Evolutionary conservation across 2,888 invertebrate species (phyloP).

Genomic region (Cephus nigrinus): DNA sequence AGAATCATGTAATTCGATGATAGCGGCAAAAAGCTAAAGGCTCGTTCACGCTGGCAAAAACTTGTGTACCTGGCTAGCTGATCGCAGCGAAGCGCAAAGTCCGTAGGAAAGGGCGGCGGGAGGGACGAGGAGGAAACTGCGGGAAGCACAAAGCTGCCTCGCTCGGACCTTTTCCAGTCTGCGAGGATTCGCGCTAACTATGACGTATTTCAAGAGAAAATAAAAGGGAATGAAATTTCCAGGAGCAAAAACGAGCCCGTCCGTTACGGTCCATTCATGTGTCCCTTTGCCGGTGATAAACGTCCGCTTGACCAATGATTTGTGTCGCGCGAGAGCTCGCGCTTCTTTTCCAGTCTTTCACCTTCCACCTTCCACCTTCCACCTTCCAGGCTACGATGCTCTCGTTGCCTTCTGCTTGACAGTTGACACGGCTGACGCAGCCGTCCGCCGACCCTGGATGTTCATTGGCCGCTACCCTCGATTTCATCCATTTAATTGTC

Average conservation of each 20-base stretch:
- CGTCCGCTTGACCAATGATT: slow-evolving; percentile 31
- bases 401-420: too few species aligned
- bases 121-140: slow-evolving; percentile 1
- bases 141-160: slow-evolving; percentile 1
- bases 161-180: background rate
- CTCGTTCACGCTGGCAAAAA: slow-evolving; percentile 8
- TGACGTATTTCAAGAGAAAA: slow-evolving; percentile 7
- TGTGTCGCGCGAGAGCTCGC: slow-evolving; percentile 14
- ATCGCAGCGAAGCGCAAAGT: background rate
- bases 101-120: background rate
- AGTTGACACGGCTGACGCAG: too few species aligned
- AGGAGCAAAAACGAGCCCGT: slow-evolving; percentile 25
- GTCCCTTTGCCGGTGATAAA: slow-evolving; percentile 40
- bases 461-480: too few species aligned
- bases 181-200: slow-evolving; percentile 5
- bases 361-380: too few species aligned
- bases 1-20: slow-evolving; percentile 37
- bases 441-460: too few species aligned
- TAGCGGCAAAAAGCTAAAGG: slow-evolving; percentile 23
- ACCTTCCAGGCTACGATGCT: too few species aligned
- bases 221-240: slow-evolving; percentile 6
- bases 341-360: slow-evolving; percentile 2
- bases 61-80: slow-evolving; percentile 7
- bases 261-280: slow-evolving; percentile 37
- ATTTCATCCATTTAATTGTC: too few species aligned